These are phyloP conservation scores for Variabilichromis moorii DNA, from an alignment of 2,113 vertebrate species.

Conservation along the genomic window DNA sequence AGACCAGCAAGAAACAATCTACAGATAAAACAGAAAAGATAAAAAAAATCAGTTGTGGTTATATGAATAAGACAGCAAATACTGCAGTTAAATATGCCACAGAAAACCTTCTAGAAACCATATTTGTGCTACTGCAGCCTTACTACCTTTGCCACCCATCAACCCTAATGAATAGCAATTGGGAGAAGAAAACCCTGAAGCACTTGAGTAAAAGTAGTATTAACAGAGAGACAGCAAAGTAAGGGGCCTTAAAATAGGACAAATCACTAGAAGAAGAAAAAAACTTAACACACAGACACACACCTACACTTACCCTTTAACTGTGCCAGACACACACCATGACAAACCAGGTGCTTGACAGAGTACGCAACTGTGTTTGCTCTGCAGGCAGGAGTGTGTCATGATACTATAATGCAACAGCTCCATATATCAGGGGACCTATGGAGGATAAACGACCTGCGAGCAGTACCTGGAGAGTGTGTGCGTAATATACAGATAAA, in stretches of 20 bases:
- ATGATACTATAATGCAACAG: constrained; percentile 40
- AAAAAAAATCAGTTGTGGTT: neutral
- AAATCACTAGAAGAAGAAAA: constrained; percentile 22
- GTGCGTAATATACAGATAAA: constrained; percentile 48
- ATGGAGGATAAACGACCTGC: constrained; percentile 41
- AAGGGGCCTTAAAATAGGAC: constrained; percentile 51
- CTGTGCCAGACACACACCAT: constrained; percentile 6
- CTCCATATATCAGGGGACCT: constrained; percentile 52
- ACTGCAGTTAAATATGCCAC: neutral
- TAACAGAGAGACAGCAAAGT: constrained; percentile 39
- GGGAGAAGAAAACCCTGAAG: constrained; percentile 25
- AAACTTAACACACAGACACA: constrained; percentile 11
- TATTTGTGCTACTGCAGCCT: neutral
- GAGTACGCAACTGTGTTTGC: neutral
- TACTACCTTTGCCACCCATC: constrained; percentile 5
- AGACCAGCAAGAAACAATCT: neutral
- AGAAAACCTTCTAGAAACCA: neutral
- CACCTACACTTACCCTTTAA: constrained; percentile 19
- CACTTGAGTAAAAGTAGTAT: constrained; percentile 29
- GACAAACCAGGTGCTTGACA: neutral
- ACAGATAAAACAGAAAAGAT: neutral
- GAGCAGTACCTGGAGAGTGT: constrained; percentile 34
- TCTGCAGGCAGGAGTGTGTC: constrained; percentile 1
- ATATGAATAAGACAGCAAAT: neutral
- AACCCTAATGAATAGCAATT: constrained; percentile 49